Evolutionary conservation across 2,113 vertebrate genomes (phyloP), one percentile per base, ranked within the genome.

Genomic region (Pterocles burchelli): DNA sequence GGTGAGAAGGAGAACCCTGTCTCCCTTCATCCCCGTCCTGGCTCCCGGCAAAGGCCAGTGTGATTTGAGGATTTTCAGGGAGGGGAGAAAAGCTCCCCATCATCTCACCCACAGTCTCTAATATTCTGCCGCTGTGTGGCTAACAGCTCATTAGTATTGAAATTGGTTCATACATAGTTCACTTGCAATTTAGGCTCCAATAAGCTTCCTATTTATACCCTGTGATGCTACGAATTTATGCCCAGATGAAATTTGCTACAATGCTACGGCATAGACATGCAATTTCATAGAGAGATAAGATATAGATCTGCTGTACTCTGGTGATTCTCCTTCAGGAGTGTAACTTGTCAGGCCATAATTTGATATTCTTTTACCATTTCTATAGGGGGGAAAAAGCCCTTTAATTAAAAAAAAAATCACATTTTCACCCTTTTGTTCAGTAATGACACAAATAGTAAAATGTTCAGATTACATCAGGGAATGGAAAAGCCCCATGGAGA

Each of bases 231-330:
- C 2, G 5, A 93, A 91, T 90, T 94, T 92, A 78, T 86, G 85
- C 91, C 81, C 73, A 15, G 52, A 85, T 85, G 88, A 86, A 95
- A 95, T 66, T 63, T 7, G 55, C 68, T 89, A 63, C 92, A 68
- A 34, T 17, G 83, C 74, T 76, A 33, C 31, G 2, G 25, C 71
- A 20, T 13, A 94, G 96, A 84, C 86, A 57, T 84, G 95, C 95
- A 91, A 96, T 97, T 96, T 97, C 96, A 92, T 54, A 81, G 79
- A 95, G 91, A 95, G 95, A 96, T 95, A 96, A 97, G 96, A 97
- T 97, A 95, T 73, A 96, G 96, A 97, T 97, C 94, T 93, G 93
- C 96, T 94, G 95, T 96, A 89, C 88, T 81, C 88, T 59, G 77
- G 79, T 89, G 95, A 90, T 97, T 96, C 91, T 91, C 94, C 91